phyloP scores from a whole-genome alignment of 2,888 invertebrate species.

The Diadromus collaris region DNA sequence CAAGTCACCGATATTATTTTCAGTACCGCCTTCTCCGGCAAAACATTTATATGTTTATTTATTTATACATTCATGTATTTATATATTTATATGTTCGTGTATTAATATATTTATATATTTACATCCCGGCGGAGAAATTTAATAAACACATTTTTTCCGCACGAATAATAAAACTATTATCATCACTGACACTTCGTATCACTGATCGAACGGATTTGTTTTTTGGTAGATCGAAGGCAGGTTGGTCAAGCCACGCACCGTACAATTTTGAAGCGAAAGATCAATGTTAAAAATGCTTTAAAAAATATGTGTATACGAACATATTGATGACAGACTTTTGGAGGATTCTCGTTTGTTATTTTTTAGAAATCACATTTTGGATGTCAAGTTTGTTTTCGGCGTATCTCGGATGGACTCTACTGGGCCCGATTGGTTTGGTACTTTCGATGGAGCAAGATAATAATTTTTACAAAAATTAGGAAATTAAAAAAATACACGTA shows the following conservation, averaged over 20 bases:
- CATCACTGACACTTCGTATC: slow-evolving; percentile 28
- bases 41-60: not conserved
- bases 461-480: no score
- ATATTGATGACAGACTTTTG: not conserved
- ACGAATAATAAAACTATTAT: not conserved
- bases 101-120: no score
- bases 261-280: slow-evolving; percentile 11
- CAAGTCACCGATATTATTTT: not conserved
- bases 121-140: no score
- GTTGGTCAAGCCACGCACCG: not conserved
- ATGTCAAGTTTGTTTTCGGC: not conserved
- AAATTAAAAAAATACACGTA: not conserved
- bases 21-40: not conserved
- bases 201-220: not conserved
- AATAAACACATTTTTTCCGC: not conserved
- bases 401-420: not conserved
- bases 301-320: not conserved
- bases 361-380: not conserved
- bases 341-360: not conserved
- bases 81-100: no score
- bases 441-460: not conserved
- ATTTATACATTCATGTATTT: not conserved
- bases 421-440: not conserved
- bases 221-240: not conserved
- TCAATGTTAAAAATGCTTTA: not conserved